phyloP scores from a whole-genome alignment of 1,140 invertebrate genomes.

The Sitobion miscanthi region DNA sequence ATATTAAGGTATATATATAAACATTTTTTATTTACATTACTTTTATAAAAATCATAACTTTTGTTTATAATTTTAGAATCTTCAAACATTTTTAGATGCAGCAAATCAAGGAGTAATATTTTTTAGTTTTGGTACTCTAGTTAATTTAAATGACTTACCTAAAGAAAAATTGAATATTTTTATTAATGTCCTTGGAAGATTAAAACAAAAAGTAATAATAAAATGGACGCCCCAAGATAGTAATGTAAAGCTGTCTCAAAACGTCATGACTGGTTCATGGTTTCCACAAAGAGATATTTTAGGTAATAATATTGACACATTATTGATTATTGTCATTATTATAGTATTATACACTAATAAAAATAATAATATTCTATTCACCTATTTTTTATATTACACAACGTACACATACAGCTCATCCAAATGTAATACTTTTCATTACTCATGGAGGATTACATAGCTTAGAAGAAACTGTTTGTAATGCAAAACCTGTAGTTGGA shows the following conservation, averaged over 20 bases:
- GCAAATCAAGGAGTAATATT: constrained; percentile 70
- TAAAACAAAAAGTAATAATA: constrained; percentile 67
- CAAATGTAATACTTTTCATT: constrained; percentile 67
- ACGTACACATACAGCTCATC: constrained; percentile 63
- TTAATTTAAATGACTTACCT: constrained; percentile 21
- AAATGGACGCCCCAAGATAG: constrained; percentile 66
- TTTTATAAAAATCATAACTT: background rate
- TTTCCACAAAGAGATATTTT: constrained; percentile 58
- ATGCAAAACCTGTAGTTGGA: constrained; percentile 67
- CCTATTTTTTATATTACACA: background rate
- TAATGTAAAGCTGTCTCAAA: constrained; percentile 42
- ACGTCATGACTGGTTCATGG: constrained; percentile 55
- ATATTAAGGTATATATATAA: background rate
- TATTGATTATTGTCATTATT: background rate
- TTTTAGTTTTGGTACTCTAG: constrained; percentile 71
- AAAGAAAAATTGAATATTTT: constrained; percentile 58
- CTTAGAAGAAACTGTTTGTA: constrained; percentile 68
- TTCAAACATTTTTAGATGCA: constrained; percentile 59
- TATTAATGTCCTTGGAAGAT: constrained; percentile 60
- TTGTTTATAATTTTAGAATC: constrained; percentile 56
- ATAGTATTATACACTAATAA: too few species aligned
- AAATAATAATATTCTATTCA: background rate
- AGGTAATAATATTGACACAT: constrained; percentile 32
- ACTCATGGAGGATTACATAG: constrained; percentile 71
- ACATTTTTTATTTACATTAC: background rate